These are phyloP conservation scores for Okamejei kenojei DNA, from an alignment of 2,797 vertebrate genomes.

Conservation along the genomic window DNA sequence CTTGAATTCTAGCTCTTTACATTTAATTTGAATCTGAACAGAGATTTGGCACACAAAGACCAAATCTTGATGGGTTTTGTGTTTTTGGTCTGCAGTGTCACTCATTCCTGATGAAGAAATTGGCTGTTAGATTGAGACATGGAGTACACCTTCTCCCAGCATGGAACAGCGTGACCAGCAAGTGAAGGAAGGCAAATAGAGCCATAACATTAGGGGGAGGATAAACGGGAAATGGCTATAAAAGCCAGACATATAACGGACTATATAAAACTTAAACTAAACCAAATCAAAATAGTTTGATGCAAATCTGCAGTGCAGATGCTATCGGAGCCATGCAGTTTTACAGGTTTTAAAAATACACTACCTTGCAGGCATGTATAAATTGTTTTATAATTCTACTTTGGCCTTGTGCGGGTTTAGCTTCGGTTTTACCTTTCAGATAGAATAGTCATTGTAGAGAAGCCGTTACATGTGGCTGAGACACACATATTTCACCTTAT, in stretches of 20 bases:
- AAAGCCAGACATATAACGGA: not conserved
- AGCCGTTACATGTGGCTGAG: not conserved
- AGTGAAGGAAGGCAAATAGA: not conserved
- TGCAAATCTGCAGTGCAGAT: constrained; percentile 25
- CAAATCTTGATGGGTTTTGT: not conserved
- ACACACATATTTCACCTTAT: not conserved
- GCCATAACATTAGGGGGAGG: not conserved
- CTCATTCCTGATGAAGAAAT: not conserved
- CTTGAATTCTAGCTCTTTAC: not conserved
- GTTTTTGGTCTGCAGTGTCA: not conserved
- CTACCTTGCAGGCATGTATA: constrained; percentile 20
- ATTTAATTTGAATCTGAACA: not conserved
- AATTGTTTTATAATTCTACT: not conserved
- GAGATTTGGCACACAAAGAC: not conserved
- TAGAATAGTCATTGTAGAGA: not conserved
- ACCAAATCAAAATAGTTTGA: constrained; percentile 12
- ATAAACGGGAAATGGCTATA: not conserved
- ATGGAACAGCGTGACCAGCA: not conserved
- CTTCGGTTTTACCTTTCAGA: not conserved
- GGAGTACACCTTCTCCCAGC: not conserved
- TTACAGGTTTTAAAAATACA: constrained; percentile 20
- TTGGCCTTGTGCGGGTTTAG: not conserved
- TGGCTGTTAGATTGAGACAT: not conserved
- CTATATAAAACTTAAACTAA: not conserved
- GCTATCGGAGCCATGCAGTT: constrained; percentile 14